Evolutionary conservation across 1,140 invertebrate species (phyloP).

Genomic region (Bursaphelenchus mucronatus): DNA sequence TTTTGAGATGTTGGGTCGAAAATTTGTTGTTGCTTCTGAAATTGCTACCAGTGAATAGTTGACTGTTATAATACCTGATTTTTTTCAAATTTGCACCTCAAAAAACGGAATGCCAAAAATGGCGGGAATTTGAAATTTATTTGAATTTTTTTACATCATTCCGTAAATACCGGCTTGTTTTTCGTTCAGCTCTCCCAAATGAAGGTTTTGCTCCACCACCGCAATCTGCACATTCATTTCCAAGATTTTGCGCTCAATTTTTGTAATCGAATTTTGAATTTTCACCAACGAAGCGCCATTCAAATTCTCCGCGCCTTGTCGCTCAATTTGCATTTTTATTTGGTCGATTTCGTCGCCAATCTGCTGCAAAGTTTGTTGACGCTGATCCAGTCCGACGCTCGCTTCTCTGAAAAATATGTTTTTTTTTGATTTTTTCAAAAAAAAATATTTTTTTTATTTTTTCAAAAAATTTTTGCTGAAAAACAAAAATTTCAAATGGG

Average conservation of each 20-base stretch:
- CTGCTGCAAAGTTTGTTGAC: conserved; percentile 72
- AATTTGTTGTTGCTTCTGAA: too few relatives aligned
- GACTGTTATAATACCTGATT: background rate
- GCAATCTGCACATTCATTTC: conserved; percentile 85
- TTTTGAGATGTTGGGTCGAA: too few relatives aligned
- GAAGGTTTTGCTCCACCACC: conserved; percentile 73
- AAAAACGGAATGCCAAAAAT: background rate
- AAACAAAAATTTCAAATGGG: conserved; percentile 6
- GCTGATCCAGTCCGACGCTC: conserved; percentile 74
- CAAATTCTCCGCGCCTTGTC: conserved; percentile 61
- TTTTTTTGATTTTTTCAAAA: conserved; percentile 27
- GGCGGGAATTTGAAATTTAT: conserved; percentile 17
- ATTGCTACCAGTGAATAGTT: too few relatives aligned
- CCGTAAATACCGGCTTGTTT: conserved; percentile 23
- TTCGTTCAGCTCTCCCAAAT: conserved; percentile 25
- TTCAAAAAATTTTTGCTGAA: too few relatives aligned
- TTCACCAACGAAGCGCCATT: conserved; percentile 74
- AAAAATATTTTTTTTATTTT: conserved; percentile 23
- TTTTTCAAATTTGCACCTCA: conserved; percentile 3
- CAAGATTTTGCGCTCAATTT: conserved; percentile 78
- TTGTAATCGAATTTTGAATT: conserved; percentile 77
- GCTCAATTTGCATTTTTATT: conserved; percentile 85
- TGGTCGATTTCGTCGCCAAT: conserved; percentile 78
- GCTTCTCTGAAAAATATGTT: conserved; percentile 70
- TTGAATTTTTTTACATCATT: conserved; percentile 7